Base-by-base conservation (phyloP, 1,140 invertebrate genomes). In the Drosophila kohkoa region DNA sequence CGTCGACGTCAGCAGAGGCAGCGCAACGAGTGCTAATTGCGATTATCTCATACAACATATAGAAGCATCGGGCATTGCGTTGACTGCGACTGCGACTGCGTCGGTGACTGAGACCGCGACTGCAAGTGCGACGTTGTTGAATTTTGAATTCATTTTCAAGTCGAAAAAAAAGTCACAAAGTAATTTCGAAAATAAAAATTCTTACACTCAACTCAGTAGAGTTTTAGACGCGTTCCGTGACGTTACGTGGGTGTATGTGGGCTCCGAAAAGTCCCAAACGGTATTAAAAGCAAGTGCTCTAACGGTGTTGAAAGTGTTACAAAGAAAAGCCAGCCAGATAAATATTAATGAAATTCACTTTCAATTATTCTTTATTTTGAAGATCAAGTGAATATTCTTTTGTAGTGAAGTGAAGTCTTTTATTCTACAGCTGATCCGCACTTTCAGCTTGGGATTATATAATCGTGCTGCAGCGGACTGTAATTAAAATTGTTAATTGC, bases 131-230 rank as follows among this genome's bases (percentile, higher is more conserved):
- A 55, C 15, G 77, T 55, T 51, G 69, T 77, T 87, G 46, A 88
- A 89, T 81, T 90, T 90, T 90, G 64, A 90, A 90, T 88, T 88
- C 77, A 82, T 83, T 90, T 83, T 88, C 58, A 72, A 88, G 80
- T 90, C 67, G 57, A 59, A 82, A 82, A 81, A 82, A 70, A 64
- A 75, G 51, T 79, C 75, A 58, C 77, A 79, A 80, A 90, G 81
- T 90, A 85, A 85, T 89, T 89, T 90, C 77, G 71, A 79, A 89
- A 89, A 57, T 41, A 66, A 81, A 74, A 67, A 90, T 89, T 89
- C 85, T 89, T 89, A 90, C 65, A 59, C 75, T 83, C 71, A 71
- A 85, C 63, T 89, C 76, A 89, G 85, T 89, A 89, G 81, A 81
- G 81, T 89, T 89, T 90, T 89, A 89, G 85, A 89, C 86, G 85